Conservation (phyloP, 2,113 vertebrate genomes). For the Toxostoma redivivum region DNA sequence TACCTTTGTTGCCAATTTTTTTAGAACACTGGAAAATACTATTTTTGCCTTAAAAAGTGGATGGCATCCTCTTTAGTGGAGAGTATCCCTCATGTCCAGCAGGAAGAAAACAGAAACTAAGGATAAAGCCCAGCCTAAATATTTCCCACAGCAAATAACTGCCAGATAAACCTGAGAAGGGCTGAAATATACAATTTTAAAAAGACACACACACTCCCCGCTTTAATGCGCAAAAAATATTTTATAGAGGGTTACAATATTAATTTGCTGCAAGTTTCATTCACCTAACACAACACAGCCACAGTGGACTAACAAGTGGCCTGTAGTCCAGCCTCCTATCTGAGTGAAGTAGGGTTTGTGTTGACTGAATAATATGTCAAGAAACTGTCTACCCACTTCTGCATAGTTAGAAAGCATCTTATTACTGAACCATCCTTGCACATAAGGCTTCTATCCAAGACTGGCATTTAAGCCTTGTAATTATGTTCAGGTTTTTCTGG, state of each 20-base stretch:
- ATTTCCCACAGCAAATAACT: not conserved
- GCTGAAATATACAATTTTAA: fast-evolving
- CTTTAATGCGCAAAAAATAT: not conserved
- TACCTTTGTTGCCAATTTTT: not conserved
- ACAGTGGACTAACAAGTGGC: not conserved
- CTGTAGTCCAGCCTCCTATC: not conserved
- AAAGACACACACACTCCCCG: not conserved
- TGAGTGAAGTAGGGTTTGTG: not conserved
- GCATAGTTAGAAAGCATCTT: not conserved
- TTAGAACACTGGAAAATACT: not conserved
- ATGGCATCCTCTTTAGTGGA: not conserved
- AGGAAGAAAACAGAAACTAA: not conserved
- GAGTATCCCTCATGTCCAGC: not conserved
- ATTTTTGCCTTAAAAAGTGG: not conserved
- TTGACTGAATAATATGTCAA: not conserved
- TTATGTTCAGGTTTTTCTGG: not conserved
- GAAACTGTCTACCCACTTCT: not conserved
- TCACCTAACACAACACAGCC: not conserved
- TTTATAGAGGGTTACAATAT: not conserved
- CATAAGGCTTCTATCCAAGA: not conserved
- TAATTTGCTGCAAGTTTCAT: not conserved
- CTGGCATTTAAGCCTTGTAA: not conserved
- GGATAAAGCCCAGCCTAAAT: not conserved
- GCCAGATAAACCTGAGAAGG: not conserved
- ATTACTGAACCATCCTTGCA: not conserved